Evolutionary conservation across 2,888 invertebrate genomes (phyloP).

Genomic region (Patella pellucida): DNA sequence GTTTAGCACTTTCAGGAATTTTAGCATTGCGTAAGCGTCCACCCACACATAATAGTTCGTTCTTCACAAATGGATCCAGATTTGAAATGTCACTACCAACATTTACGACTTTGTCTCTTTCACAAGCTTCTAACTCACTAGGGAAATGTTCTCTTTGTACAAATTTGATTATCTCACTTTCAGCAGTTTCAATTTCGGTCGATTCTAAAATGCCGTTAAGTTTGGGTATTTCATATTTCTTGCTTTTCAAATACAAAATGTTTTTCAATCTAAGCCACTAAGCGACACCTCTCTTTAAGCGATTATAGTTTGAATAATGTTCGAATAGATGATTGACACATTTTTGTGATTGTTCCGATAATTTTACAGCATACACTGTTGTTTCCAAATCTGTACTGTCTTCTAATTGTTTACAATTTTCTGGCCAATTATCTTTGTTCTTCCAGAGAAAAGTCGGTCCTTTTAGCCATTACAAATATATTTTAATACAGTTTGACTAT

Average conservation of each 20-base stretch:
- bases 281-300: not conserved
- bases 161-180: not conserved
- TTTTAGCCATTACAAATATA: not conserved
- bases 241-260: too few species aligned
- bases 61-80: too few species aligned
- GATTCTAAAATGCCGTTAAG: not conserved
- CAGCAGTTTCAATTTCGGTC: not conserved
- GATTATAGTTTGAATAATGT: not conserved
- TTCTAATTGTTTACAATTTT: not conserved
- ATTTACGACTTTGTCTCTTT: not conserved
- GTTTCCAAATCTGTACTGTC: too few species aligned
- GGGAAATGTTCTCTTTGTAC: not conserved
- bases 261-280: slow-evolving; percentile 4
- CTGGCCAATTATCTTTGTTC: not conserved
- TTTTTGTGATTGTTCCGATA: too few species aligned
- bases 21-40: too few species aligned
- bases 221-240: too few species aligned
- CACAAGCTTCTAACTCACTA: too few species aligned
- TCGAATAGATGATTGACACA: not conserved
- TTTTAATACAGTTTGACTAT: not conserved
- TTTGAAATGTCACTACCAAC: not conserved
- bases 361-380: too few species aligned
- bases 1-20: too few species aligned
- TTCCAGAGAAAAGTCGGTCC: not conserved
- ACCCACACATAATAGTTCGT: too few species aligned